Conservation (phyloP, 2,888 invertebrate genomes). For the Molorchus minor region DNA sequence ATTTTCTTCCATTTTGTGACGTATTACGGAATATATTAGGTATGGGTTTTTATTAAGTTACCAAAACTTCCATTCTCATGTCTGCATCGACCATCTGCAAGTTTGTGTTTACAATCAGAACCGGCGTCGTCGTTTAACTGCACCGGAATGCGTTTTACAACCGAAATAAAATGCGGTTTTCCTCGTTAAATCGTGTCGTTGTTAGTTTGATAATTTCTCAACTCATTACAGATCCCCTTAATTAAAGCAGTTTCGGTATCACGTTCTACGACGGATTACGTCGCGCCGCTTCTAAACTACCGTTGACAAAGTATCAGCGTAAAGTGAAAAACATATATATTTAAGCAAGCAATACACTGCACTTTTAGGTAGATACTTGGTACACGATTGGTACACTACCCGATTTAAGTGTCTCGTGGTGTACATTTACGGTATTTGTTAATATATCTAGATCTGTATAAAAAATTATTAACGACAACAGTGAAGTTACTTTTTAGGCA, state of each 20-base stretch:
- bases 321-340: too few relatives aligned
- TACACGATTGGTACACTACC: too few relatives aligned
- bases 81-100: constrained; percentile 1
- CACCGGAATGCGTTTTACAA: constrained; percentile 2
- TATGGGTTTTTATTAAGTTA: constrained; percentile 11
- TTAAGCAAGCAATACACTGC: too few relatives aligned
- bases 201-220: constrained; percentile 17
- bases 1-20: too few relatives aligned
- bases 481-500: too few relatives aligned
- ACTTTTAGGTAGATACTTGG: too few relatives aligned
- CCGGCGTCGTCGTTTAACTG: not conserved
- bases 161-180: constrained; percentile 7
- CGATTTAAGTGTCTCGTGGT: too few relatives aligned
- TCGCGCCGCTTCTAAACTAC: constrained; percentile 9
- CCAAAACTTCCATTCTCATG: not conserved
- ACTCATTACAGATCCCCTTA: constrained; percentile 20
- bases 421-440: too few relatives aligned
- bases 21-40: too few relatives aligned
- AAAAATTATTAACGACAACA: too few relatives aligned
- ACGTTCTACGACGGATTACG: constrained; percentile 1
- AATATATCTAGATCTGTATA: too few relatives aligned
- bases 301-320: constrained; percentile 21
- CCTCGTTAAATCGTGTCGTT: constrained; percentile 18
- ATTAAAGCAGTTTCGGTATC: constrained; percentile 16
- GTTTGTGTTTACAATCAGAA: constrained; percentile 10